Conservation (phyloP, 1,140 invertebrate species). For the Lucilia cuprina region DNA sequence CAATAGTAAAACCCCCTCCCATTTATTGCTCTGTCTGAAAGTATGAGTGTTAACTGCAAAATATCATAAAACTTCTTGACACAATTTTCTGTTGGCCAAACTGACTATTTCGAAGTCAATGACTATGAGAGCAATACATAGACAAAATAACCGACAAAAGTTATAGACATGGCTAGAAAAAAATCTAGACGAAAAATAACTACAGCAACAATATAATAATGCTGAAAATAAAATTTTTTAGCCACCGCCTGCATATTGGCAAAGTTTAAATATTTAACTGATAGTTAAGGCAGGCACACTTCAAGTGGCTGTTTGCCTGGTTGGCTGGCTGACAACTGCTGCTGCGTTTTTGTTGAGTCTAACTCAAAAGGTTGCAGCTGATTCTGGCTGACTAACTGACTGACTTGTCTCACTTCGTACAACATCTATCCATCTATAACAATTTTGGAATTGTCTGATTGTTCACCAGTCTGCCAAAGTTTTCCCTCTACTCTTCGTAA, state of each 20-base stretch:
- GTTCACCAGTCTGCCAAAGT: not conserved
- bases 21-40: not conserved
- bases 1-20: not conserved
- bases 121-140: not conserved
- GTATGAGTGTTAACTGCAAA: constrained; percentile 23
- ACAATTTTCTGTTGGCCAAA: constrained; percentile 13
- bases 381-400: not conserved
- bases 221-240: not conserved
- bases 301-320: constrained; percentile 30
- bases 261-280: not conserved
- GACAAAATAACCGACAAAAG: not conserved
- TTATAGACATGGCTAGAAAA: not conserved
- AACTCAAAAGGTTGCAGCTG: not conserved
- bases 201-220: not conserved
- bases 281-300: constrained; percentile 17
- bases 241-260: constrained; percentile 5
- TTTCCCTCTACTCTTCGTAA: not conserved
- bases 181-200: not conserved
- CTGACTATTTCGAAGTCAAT: not conserved
- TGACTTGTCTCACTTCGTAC: constrained; percentile 24
- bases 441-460: not conserved
- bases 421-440: constrained; percentile 15
- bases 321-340: not conserved
- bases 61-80: constrained; percentile 27
- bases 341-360: not conserved